Evolutionary conservation across 1,140 invertebrate genomes (phyloP).

Genomic region (Bradysia coprophila): DNA sequence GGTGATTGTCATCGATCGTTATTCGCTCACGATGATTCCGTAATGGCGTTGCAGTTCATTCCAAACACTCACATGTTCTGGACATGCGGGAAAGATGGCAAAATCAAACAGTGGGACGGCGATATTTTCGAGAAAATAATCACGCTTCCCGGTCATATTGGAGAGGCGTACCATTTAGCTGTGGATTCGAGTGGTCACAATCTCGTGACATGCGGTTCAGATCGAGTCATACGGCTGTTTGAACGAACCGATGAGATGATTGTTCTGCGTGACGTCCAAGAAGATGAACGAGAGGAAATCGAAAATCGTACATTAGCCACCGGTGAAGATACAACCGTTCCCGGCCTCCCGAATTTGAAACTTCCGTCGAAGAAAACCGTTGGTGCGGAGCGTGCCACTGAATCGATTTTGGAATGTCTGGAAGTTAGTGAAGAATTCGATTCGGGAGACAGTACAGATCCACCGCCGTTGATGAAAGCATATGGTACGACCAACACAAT

Average conservation of each 20-base stretch:
- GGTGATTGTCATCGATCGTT: slow-evolving; percentile 85
- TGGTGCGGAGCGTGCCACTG: slow-evolving; percentile 77
- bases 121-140: slow-evolving; percentile 83
- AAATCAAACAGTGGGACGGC: slow-evolving; percentile 93
- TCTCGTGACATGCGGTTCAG: slow-evolving; percentile 69
- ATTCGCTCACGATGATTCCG: slow-evolving; percentile 87
- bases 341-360: slow-evolving; percentile 49
- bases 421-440: slow-evolving; percentile 55
- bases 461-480: slow-evolving; percentile 59
- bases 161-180: slow-evolving; percentile 53
- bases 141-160: slow-evolving; percentile 71
- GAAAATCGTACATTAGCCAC: slow-evolving; percentile 51
- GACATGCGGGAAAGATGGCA: slow-evolving; percentile 81
- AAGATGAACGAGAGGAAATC: slow-evolving; percentile 56
- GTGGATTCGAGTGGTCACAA: slow-evolving; percentile 67
- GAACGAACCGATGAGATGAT: slow-evolving; percentile 75
- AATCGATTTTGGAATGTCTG: slow-evolving; percentile 74
- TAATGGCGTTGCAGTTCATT: slow-evolving; percentile 76
- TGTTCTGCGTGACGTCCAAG: slow-evolving; percentile 80
- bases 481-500: slow-evolving; percentile 48
- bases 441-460: slow-evolving; percentile 27
- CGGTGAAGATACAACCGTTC: slow-evolving; percentile 44
- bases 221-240: slow-evolving; percentile 75
- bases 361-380: slow-evolving; percentile 79
- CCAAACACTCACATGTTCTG: slow-evolving; percentile 88